Conservation (phyloP, 2,888 invertebrate genomes). For the Gymnoscelis rufifasciata region DNA sequence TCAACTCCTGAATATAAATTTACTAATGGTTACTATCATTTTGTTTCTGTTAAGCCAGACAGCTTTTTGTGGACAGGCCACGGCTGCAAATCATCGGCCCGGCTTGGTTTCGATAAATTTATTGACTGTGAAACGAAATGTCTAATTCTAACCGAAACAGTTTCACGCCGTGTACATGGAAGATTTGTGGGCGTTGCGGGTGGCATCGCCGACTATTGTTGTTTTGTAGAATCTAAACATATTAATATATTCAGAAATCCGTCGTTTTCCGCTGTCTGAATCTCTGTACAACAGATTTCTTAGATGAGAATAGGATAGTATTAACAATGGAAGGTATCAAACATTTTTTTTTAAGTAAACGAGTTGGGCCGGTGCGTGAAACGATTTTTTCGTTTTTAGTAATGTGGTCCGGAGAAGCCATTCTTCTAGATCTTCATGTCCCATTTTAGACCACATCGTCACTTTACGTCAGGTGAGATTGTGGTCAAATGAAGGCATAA, state of each 20-base stretch:
- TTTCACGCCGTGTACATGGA: slow-evolving; percentile 45
- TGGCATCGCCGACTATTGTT: slow-evolving; percentile 32
- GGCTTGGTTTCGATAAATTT: slow-evolving; percentile 55
- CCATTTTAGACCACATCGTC: too few relatives aligned
- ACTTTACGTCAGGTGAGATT: too few relatives aligned
- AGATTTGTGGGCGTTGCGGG: slow-evolving; percentile 39
- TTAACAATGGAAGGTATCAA: too few relatives aligned
- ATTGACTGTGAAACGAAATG: slow-evolving; percentile 59
- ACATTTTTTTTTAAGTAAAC: too few relatives aligned
- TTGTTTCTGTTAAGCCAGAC: slow-evolving; percentile 19
- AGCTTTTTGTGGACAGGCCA: slow-evolving; percentile 27
- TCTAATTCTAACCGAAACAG: slow-evolving; percentile 52
- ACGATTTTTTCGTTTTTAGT: too few relatives aligned
- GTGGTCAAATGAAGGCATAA: too few relatives aligned
- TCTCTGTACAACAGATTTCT: too few relatives aligned
- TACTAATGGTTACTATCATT: neutral
- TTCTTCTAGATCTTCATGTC: too few relatives aligned
- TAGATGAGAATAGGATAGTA: too few relatives aligned
- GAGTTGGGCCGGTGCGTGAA: too few relatives aligned
- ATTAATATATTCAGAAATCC: neutral
- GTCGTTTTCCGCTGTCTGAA: neutral
- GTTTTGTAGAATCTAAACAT: slow-evolving; percentile 10
- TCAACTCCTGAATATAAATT: neutral
- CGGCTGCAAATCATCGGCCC: slow-evolving; percentile 35
- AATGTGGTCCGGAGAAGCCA: too few relatives aligned